Percentiles rank a stretch among this genome's conserved stretches.
Evolutionary conservation across 2,113 vertebrate genomes (phyloP).

Genomic region (Actinemys pallida): DNA sequence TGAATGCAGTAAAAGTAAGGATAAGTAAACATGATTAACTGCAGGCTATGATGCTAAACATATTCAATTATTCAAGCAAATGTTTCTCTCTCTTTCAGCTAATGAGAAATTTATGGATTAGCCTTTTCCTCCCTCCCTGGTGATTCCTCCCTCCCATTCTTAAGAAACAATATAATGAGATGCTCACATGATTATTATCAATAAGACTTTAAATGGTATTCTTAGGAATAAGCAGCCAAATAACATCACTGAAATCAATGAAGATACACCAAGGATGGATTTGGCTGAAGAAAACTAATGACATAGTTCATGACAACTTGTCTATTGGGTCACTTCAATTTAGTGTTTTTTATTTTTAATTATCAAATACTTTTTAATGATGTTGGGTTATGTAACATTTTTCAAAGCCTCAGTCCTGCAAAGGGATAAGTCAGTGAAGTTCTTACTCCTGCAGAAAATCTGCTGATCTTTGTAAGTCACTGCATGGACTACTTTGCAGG

Average conservation of each 20-base stretch:
- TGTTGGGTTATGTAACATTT: not conserved
- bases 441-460: too few species aligned
- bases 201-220: slow-evolving; percentile 48
- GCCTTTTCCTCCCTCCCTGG: slow-evolving; percentile 53
- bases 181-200: slow-evolving; percentile 61
- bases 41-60: slow-evolving; percentile 65
- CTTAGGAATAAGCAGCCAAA: slow-evolving; percentile 38
- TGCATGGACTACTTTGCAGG: not conserved
- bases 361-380: not conserved
- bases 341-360: not conserved
- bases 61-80: slow-evolving; percentile 72
- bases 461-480: not conserved
- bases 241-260: slow-evolving; percentile 53
- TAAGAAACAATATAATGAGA: slow-evolving; percentile 59
- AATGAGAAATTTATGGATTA: slow-evolving; percentile 77
- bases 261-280: not conserved
- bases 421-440: accelerated
- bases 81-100: slow-evolving; percentile 60
- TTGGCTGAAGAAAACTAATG: slow-evolving; percentile 3
- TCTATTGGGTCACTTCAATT: not conserved
- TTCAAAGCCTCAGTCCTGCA: not conserved
- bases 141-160: slow-evolving; percentile 52
- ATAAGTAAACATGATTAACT: slow-evolving; percentile 73
- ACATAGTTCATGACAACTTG: not conserved
- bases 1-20: slow-evolving; percentile 53